Percentiles rank a stretch among this genome's conserved stretches.
phyloP scores from a whole-genome alignment of 2,888 invertebrate genomes.

The Lamellibrachia satsuma region DNA sequence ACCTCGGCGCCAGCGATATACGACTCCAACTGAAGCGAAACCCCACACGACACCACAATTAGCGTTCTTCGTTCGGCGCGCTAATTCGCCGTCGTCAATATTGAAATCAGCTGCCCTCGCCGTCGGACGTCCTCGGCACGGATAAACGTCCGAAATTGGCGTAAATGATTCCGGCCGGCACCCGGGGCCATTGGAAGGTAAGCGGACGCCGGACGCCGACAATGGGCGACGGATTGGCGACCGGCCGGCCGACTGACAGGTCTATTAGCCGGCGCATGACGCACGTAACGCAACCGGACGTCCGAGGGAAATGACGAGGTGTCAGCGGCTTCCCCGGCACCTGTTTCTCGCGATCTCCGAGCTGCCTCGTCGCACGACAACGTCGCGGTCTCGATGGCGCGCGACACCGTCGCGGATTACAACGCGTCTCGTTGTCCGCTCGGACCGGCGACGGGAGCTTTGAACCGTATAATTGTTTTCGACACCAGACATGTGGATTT shows the following conservation, averaged over 20 bases:
- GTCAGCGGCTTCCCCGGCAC: not conserved
- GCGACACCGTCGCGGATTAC: not conserved
- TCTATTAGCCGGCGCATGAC: not conserved
- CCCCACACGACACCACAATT: not conserved
- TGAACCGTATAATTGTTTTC: not conserved
- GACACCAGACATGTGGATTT: not conserved
- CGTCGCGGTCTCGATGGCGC: no score
- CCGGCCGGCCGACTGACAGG: not conserved
- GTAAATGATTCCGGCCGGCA: not conserved
- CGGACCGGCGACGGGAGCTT: not conserved
- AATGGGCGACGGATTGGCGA: not conserved
- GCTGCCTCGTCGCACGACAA: not conserved
- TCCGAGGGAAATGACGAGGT: conserved; percentile 4
- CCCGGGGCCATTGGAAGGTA: not conserved
- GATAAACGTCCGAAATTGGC: conserved; percentile 17
- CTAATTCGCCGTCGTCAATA: not conserved
- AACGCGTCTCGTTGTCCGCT: not conserved
- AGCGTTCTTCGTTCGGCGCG: not conserved
- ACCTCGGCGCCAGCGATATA: not conserved
- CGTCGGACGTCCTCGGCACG: not conserved
- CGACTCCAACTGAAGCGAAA: not conserved
- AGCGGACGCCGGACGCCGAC: not conserved
- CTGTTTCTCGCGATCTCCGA: not conserved
- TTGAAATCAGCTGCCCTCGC: not conserved
- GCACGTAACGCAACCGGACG: not conserved